Evolutionary conservation across 2,797 vertebrate species (phyloP).

Genomic region (Smutsia temminckii): DNA sequence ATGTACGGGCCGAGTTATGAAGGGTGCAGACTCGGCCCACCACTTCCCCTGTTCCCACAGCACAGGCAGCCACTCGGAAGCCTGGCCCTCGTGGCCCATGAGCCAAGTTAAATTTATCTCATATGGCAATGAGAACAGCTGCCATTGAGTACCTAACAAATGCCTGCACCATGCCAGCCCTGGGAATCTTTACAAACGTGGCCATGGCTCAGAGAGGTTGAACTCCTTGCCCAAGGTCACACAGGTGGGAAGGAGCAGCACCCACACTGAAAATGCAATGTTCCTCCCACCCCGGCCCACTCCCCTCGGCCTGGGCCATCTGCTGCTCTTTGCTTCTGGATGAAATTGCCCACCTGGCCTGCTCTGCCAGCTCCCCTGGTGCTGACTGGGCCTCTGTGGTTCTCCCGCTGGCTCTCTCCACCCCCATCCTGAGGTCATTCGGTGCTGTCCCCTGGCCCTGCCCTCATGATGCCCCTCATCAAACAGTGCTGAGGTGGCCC

Average conservation of each 20-base stretch:
- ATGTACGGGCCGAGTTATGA: not conserved
- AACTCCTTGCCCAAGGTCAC: not conserved
- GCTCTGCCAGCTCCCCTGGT: not conserved
- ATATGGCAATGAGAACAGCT: not conserved
- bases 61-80: not conserved
- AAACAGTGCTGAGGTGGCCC: not conserved
- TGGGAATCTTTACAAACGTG: not conserved
- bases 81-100: not conserved
- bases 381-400: not conserved
- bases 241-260: not conserved
- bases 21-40: not conserved
- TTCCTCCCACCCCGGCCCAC: not conserved
- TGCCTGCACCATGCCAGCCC: not conserved
- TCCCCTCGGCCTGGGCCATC: not conserved
- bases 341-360: not conserved
- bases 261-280: not conserved
- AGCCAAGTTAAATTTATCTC: not conserved
- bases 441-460: not conserved
- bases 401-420: not conserved
- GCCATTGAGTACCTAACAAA: not conserved
- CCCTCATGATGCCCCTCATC: not conserved
- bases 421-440: not conserved
- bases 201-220: not conserved
- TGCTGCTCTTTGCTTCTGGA: not conserved
- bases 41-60: not conserved